These are phyloP conservation scores for Dynastes grantii DNA, from an alignment of 2,888 invertebrate genomes.

Conservation along the genomic window DNA sequence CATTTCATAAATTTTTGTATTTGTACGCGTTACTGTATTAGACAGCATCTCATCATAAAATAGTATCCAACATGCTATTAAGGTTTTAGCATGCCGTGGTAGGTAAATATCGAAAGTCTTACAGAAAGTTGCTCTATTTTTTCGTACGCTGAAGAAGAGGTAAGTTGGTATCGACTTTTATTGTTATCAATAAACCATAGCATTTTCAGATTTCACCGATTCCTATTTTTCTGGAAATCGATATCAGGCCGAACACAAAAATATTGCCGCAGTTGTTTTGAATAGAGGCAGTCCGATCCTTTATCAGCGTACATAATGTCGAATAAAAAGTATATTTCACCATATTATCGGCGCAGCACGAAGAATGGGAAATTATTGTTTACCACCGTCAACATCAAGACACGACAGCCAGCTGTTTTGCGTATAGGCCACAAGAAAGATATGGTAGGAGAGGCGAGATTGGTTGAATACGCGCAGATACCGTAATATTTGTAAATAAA, in stretches of 20 bases:
- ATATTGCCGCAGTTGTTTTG: neutral
- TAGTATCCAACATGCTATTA: too few relatives aligned
- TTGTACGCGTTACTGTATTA: too few relatives aligned
- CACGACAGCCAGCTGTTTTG: neutral
- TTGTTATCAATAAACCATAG: neutral
- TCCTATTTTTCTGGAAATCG: too few relatives aligned
- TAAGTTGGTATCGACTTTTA: too few relatives aligned
- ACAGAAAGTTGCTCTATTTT: too few relatives aligned
- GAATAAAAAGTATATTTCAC: slow-evolving; percentile 1
- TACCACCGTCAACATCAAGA: neutral
- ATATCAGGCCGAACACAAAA: neutral
- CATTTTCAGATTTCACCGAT: too few relatives aligned
- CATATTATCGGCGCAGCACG: neutral
- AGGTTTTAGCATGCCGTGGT: too few relatives aligned
- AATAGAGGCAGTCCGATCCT: neutral
- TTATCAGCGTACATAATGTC: neutral
- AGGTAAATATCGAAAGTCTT: too few relatives aligned
- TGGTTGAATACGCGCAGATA: neutral
- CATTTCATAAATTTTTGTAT: too few relatives aligned
- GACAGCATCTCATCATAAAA: too few relatives aligned
- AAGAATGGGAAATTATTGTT: neutral
- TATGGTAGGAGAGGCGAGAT: neutral
- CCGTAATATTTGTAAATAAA: slow-evolving; percentile 10
- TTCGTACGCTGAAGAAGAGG: too few relatives aligned
- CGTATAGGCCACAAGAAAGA: neutral